phyloP scores from a whole-genome alignment of 2,113 vertebrate species.

The Chaetops frenatus region DNA sequence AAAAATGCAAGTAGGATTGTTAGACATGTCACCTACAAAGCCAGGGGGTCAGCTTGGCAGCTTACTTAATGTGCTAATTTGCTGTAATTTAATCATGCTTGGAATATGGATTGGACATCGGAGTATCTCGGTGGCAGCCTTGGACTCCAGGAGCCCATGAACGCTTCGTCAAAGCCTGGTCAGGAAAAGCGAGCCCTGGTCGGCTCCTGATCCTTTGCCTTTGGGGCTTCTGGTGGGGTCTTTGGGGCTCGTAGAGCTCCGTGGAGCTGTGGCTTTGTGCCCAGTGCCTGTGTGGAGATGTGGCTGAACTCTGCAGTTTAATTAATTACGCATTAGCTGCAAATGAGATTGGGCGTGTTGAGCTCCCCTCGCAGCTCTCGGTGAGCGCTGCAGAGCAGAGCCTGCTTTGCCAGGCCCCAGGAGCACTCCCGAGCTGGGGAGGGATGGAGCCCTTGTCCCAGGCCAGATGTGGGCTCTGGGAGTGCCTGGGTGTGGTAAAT shows the following conservation, averaged over 20 bases:
- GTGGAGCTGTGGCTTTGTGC: neutral
- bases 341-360: neutral
- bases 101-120: neutral
- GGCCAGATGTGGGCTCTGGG: neutral
- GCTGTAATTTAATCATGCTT: conserved; percentile 45
- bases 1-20: conserved; percentile 49
- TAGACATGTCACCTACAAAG: conserved; percentile 35
- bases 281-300: fast-evolving
- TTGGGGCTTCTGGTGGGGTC: neutral
- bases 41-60: neutral
- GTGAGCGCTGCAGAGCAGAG: neutral
- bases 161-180: neutral
- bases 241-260: fast-evolving
- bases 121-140: neutral
- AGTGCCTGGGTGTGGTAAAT: neutral
- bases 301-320: neutral
- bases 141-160: neutral
- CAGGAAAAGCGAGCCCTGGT: neutral
- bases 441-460: neutral
- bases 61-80: conserved; percentile 55
- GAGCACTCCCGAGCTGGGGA: fast-evolving
- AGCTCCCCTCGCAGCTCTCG: neutral
- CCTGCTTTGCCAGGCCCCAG: fast-evolving
- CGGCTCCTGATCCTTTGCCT: neutral
- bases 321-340: neutral